Conservation (phyloP, 2,797 vertebrate species). For the Chelmon rostratus region DNA sequence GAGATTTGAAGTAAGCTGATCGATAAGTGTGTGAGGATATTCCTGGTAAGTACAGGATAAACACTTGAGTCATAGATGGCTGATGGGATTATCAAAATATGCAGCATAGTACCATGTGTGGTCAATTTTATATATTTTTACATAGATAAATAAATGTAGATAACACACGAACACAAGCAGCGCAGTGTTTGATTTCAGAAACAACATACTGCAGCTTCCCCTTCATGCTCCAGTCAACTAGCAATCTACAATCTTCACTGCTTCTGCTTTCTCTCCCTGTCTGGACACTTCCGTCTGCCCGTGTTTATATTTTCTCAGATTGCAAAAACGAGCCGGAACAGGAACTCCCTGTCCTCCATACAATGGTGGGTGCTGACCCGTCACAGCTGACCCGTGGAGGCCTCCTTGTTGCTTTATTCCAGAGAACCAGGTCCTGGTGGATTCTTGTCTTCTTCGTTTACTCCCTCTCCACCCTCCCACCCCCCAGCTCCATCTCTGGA, state of each 20-base stretch:
- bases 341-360: slow-evolving; percentile 69
- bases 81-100: background rate
- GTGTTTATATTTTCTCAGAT: slow-evolving; percentile 77
- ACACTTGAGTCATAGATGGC: background rate
- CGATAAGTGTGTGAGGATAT: slow-evolving; percentile 24
- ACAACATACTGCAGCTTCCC: slow-evolving; percentile 30
- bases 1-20: slow-evolving; percentile 38
- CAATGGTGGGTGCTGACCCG: slow-evolving; percentile 77
- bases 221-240: slow-evolving; percentile 36
- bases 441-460: slow-evolving; percentile 48
- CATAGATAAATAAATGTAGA: slow-evolving; percentile 23
- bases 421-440: slow-evolving; percentile 35
- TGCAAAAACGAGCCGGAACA: slow-evolving; percentile 69
- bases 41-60: slow-evolving; percentile 5
- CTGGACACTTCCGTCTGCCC: slow-evolving; percentile 61
- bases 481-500: slow-evolving; percentile 6
- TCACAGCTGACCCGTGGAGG: slow-evolving; percentile 73
- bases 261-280: slow-evolving; percentile 57
- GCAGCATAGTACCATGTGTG: background rate
- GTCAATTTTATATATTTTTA: background rate
- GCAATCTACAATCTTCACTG: slow-evolving; percentile 18
- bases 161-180: slow-evolving; percentile 18
- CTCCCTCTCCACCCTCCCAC: background rate
- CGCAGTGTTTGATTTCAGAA: slow-evolving; percentile 53
- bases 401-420: slow-evolving; percentile 63